These are phyloP conservation scores for Phymanthus crucifer DNA, from an alignment of 92 coral and sea anemone species.

Conservation along the genomic window DNA sequence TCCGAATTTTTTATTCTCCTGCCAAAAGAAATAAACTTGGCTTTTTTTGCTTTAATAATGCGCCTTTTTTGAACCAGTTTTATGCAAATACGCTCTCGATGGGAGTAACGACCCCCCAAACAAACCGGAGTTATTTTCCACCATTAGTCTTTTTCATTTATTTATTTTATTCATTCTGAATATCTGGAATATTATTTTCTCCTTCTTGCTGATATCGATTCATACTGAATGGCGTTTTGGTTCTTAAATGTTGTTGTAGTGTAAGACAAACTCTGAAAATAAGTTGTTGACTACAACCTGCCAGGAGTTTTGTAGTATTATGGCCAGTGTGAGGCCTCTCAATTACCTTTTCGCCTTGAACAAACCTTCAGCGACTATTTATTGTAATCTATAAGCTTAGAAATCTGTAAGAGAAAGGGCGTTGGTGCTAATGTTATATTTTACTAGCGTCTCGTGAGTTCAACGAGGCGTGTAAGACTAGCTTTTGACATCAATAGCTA, in stretches of 20 bases:
- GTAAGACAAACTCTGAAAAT: too few species aligned
- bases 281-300: neutral
- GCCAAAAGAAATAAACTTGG: too few species aligned
- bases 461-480: neutral
- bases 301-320: neutral
- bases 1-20: too few species aligned
- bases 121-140: neutral
- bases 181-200: neutral
- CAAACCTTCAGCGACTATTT: neutral
- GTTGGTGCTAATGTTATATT: neutral
- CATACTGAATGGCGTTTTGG: too few species aligned
- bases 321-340: neutral
- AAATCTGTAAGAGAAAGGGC: neutral
- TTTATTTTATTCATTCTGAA: neutral
- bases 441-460: neutral
- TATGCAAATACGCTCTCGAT: neutral
- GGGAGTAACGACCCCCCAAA: neutral
- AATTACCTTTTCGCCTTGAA: neutral
- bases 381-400: neutral
- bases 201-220: neutral
- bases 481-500: neutral
- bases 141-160: neutral
- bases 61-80: too few species aligned
- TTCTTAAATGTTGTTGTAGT: neutral
- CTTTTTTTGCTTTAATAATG: too few species aligned